A percentile compares a stretch with the other conserved stretches of the same genome.
Conservation (phyloP, 2,113 vertebrate species). For the Echinops telfairi region DNA sequence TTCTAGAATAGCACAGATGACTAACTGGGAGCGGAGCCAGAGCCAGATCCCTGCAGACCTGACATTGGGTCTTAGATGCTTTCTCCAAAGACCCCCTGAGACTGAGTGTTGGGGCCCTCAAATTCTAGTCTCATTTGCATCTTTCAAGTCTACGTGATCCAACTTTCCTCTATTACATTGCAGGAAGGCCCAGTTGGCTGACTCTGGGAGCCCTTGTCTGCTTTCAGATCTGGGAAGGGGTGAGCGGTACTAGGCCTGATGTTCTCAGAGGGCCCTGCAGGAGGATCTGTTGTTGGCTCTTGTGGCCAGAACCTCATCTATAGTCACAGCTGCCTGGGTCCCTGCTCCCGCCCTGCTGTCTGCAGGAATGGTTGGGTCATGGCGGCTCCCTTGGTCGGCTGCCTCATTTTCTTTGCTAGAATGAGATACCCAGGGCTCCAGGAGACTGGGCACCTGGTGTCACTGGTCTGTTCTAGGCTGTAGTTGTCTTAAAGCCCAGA, state of each 20-base stretch:
- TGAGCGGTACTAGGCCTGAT: neutral
- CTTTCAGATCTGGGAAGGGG: neutral
- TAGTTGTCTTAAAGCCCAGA: neutral
- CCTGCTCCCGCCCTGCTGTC: neutral
- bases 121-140: neutral
- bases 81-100: neutral
- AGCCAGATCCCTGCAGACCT: neutral
- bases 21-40: neutral
- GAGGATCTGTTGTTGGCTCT: neutral
- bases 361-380: neutral
- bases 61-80: fast-evolving
- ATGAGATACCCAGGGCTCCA: neutral
- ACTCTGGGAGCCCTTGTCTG: neutral
- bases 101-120: neutral
- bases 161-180: neutral
- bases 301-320: conserved; percentile 25
- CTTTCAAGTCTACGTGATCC: neutral
- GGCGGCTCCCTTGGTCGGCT: neutral
- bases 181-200: neutral
- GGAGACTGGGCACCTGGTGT: neutral
- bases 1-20: conserved; percentile 3
- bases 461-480: neutral
- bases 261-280: neutral
- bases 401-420: neutral
- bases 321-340: neutral